Conservation (phyloP, 2,797 vertebrate genomes). For the Myiothlypis coronata region DNA sequence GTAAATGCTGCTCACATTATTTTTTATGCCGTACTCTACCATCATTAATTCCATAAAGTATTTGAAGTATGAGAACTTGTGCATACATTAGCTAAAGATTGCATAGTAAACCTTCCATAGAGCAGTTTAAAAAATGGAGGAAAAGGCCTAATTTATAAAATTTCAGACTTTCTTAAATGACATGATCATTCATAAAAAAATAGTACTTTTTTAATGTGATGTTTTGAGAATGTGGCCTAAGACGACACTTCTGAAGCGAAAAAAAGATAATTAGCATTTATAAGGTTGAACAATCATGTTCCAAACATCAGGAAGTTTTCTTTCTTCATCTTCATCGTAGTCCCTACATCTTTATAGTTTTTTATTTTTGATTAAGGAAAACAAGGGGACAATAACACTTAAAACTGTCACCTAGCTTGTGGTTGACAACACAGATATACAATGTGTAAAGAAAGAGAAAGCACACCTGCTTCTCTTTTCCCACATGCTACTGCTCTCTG, state of each 20-base stretch:
- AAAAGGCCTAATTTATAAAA: background rate
- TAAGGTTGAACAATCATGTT: background rate
- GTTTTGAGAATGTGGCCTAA: background rate
- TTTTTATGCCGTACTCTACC: background rate
- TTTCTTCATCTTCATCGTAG: background rate
- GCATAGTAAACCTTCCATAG: background rate
- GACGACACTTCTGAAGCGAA: background rate
- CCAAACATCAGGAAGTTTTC: background rate
- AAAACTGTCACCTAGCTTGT: background rate
- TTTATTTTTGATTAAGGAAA: background rate
- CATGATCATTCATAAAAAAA: accelerated
- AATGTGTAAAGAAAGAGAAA: background rate
- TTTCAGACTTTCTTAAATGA: background rate
- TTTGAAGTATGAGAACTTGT: background rate
- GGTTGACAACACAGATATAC: background rate
- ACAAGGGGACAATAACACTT: background rate
- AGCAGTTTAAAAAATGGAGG: accelerated
- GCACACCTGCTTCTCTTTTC: background rate
- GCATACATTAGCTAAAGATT: background rate
- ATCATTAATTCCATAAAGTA: background rate
- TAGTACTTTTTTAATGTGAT: background rate
- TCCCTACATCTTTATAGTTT: background rate
- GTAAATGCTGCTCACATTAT: background rate
- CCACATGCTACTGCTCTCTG: background rate
- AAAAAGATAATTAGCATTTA: background rate